phyloP scores from a whole-genome alignment of 2,113 vertebrate species.

The Quiscalus mexicanus region DNA sequence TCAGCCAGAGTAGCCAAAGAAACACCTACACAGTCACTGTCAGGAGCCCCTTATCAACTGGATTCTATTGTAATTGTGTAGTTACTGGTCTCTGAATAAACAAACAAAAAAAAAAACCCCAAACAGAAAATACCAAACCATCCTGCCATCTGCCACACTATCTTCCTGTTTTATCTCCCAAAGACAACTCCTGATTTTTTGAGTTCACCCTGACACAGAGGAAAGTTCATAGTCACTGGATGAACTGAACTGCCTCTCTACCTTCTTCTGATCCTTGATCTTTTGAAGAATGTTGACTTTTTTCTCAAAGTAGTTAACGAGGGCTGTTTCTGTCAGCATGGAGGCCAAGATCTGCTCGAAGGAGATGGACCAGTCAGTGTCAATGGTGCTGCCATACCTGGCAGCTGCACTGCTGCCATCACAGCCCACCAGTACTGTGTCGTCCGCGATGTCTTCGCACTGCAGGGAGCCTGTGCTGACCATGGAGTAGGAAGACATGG shows the following conservation, averaged over 20 bases:
- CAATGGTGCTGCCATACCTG: slow-evolving; percentile 78
- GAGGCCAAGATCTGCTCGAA: slow-evolving; percentile 98
- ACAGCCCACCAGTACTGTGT: slow-evolving; percentile 85
- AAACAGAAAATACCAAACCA: slow-evolving; percentile 32
- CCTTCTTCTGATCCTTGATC: slow-evolving; percentile 86
- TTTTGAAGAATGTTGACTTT: slow-evolving; percentile 83
- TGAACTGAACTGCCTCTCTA: slow-evolving; percentile 90
- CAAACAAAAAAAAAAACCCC: neutral
- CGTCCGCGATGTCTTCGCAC: slow-evolving; percentile 89
- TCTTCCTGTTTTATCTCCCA: neutral
- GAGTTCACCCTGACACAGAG: slow-evolving; percentile 76
- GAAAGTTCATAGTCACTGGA: slow-evolving; percentile 88
- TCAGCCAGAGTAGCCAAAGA: slow-evolving; percentile 30
- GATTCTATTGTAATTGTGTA: slow-evolving; percentile 55
- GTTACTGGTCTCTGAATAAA: slow-evolving; percentile 40
- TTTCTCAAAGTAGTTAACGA: slow-evolving; percentile 95
- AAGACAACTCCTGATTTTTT: neutral
- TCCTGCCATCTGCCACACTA: slow-evolving; percentile 40
- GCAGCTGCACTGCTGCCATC: slow-evolving; percentile 62
- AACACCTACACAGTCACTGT: slow-evolving; percentile 50
- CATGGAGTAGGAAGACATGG: slow-evolving; percentile 92
- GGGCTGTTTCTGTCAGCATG: slow-evolving; percentile 88
- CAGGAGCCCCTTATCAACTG: slow-evolving; percentile 36
- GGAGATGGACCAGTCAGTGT: slow-evolving; percentile 93
- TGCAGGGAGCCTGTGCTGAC: slow-evolving; percentile 89